Base-by-base conservation (phyloP, 1,140 invertebrate species). In the Drosophila kurseongensis region DNA sequence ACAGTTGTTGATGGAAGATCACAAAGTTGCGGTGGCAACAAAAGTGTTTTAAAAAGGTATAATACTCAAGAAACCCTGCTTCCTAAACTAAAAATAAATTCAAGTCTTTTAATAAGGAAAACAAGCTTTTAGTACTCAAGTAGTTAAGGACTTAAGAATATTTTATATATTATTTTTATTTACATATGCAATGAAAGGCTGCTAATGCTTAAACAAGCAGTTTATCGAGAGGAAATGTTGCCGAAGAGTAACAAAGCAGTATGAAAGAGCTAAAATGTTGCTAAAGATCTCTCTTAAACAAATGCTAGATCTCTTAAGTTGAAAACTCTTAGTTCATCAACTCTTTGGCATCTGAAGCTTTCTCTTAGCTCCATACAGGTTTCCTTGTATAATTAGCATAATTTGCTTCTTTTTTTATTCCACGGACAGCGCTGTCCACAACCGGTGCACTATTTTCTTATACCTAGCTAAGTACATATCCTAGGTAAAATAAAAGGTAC, bases 361-460 rank as follows among this genome's bases (percentile, higher is more conserved):
- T 13, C 45, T 72, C 27, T 61, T 38, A 52, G 4, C 45, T 38
- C 23, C 13, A 60, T 45, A 82, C 83, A 86, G 75, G 83, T 88
- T 86, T 86, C 47, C 51, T 54, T 73, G 57, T 83, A 89, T 83
- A 88, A 88, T 88, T 89, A 89, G 67, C 83, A 88, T 88, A 83
- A 83, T 88, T 88, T 83, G 63, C 74, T 61, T 52, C 48, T 60
- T 73, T 77, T 68, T 69, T 54, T 68, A 66, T 48, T 51, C 54
- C 16, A 38, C 58, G 13, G 32, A 10, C 16, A 18, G 18, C 51
- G 40, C 59, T 48, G 58, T 56, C 72, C 72, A 74, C 45, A 36
- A 47, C 67, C 77, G 79, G 23, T 23, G 23, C 23, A 23, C 23
- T 23, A 23, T 23, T 23, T 23, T 23, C 18, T 23, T 23, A 23